phyloP scores from a whole-genome alignment of 2,113 vertebrate species.

The Heptranchias perlo region DNA sequence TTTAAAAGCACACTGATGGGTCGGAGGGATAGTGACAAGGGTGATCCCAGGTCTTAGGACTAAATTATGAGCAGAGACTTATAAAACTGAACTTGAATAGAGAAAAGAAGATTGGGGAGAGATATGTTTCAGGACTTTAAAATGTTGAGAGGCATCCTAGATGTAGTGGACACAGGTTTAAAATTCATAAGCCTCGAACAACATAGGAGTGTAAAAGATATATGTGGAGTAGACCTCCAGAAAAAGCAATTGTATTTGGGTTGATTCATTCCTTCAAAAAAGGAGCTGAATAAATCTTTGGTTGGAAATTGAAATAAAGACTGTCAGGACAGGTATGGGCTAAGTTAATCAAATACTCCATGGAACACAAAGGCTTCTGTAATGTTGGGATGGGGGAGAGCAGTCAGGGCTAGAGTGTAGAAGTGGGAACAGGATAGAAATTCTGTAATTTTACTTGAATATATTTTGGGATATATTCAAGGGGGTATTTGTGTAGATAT shows the following conservation, averaged over 20 bases:
- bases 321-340: not conserved
- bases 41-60: not conserved
- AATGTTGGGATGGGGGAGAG: not conserved
- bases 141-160: not conserved
- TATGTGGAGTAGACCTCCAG: not conserved
- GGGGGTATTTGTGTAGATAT: too few species aligned
- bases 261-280: not conserved
- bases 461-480: not conserved
- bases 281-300: not conserved
- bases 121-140: not conserved
- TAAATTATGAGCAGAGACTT: not conserved
- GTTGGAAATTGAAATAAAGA: not conserved
- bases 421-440: not conserved
- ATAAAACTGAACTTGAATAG: not conserved
- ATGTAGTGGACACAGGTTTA: not conserved
- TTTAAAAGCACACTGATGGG: not conserved
- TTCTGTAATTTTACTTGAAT: not conserved
- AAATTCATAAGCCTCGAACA: not conserved
- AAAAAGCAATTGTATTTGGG: not conserved
- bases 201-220: not conserved
- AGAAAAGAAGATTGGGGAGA: not conserved
- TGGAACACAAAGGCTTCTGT: not conserved
- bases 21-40: not conserved
- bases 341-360: not conserved
- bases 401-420: not conserved